These are phyloP conservation scores for Notarius lentiginosus DNA, from an alignment of 2,113 vertebrate genomes.

Conservation along the genomic window DNA sequence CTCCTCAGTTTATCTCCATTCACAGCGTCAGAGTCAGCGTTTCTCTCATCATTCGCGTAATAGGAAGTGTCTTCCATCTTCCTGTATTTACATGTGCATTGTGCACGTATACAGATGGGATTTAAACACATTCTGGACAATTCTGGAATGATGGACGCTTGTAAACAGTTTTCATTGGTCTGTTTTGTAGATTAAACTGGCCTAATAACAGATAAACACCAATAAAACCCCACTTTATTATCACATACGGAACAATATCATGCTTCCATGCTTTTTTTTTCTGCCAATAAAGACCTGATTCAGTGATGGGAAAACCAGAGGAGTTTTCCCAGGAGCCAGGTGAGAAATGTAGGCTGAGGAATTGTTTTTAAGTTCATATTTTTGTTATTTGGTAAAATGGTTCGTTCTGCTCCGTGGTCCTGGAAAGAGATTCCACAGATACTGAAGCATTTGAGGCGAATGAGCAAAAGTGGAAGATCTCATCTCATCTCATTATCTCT, in stretches of 20 bases:
- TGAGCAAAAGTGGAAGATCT: not conserved
- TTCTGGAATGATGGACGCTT: not conserved
- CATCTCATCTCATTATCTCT: no score
- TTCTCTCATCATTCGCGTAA: not conserved
- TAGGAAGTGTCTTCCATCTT: not conserved
- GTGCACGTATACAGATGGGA: not conserved
- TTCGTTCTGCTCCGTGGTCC: not conserved
- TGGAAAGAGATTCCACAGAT: not conserved
- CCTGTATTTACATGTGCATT: not conserved
- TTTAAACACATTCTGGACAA: not conserved
- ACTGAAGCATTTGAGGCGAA: not conserved
- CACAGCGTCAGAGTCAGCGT: not conserved
- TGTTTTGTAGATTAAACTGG: not conserved
- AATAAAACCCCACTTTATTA: not conserved
- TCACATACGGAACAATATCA: not conserved
- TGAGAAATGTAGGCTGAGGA: not conserved
- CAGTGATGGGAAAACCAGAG: not conserved
- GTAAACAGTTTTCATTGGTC: not conserved
- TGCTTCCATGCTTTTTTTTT: not conserved
- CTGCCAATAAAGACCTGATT: not conserved
- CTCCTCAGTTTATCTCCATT: not conserved
- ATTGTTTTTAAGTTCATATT: not conserved
- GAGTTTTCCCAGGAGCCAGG: not conserved
- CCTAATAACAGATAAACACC: not conserved
- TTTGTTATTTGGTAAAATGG: not conserved